phyloP scores from a whole-genome alignment of 2,797 vertebrate genomes.

The Artibeus lituratus region DNA sequence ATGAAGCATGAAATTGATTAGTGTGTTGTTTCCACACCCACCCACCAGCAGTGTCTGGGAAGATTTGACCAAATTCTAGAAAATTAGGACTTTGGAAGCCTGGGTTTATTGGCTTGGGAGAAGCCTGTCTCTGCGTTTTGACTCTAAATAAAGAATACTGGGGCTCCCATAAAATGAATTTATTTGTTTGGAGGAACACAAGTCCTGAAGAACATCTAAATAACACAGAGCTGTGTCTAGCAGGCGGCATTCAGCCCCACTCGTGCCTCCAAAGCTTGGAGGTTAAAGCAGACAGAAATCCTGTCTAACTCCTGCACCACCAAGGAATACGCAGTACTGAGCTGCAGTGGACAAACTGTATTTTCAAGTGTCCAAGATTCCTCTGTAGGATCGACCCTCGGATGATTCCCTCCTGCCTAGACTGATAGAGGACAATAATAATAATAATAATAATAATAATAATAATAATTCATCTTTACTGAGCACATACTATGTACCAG shows the following conservation, averaged over 20 bases:
- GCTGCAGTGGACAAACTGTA: neutral
- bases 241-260: neutral
- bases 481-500: neutral
- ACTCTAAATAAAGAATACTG: neutral
- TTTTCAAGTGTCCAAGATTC: neutral
- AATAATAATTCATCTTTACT: neutral
- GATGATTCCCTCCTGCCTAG: neutral
- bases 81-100: slow-evolving; percentile 20
- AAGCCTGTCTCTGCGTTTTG: neutral
- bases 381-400: neutral
- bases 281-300: neutral
- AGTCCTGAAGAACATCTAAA: neutral
- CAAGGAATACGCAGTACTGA: neutral
- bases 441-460: neutral
- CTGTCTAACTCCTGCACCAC: neutral
- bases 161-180: neutral
- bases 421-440: neutral
- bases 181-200: neutral
- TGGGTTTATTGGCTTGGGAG: neutral
- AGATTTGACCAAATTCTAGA: slow-evolving; percentile 10
- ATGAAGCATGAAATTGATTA: neutral
- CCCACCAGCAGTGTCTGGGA: slow-evolving; percentile 1
- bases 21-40: neutral
- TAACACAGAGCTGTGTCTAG: neutral
- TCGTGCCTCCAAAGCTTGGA: neutral